These are phyloP conservation scores for Diplazon laetatorius DNA, from an alignment of 2,888 invertebrate genomes.

Conservation along the genomic window DNA sequence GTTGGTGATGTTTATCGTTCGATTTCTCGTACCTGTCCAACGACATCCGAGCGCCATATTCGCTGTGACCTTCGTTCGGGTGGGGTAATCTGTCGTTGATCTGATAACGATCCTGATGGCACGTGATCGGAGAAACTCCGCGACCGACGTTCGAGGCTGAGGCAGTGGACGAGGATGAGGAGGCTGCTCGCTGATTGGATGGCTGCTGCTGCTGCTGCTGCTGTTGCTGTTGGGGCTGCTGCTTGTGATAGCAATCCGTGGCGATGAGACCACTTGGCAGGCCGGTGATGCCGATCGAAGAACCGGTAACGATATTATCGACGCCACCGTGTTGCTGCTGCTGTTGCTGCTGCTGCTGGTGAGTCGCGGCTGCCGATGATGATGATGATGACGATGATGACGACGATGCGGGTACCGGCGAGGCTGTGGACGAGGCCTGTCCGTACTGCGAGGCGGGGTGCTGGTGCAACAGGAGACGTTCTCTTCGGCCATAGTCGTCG, in stretches of 20 bases:
- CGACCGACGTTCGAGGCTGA: constrained; percentile 62
- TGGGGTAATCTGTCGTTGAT: constrained; percentile 84
- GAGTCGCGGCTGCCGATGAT: constrained; percentile 72
- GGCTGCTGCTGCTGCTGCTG: constrained; percentile 82
- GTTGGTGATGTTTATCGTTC: constrained; percentile 70
- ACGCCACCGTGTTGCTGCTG: constrained; percentile 78
- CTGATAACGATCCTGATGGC: constrained; percentile 60
- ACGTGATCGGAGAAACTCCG: constrained; percentile 79
- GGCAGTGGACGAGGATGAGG: constrained; percentile 68
- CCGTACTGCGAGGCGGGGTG: constrained; percentile 79
- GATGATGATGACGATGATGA: constrained; percentile 78
- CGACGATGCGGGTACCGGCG: constrained; percentile 69
- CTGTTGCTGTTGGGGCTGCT: constrained; percentile 62
- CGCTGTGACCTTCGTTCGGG: constrained; percentile 81
- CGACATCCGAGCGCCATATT: constrained; percentile 71
- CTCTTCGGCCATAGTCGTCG: constrained; percentile 83
- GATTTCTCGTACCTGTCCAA: constrained; percentile 74
- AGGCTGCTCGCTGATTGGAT: constrained; percentile 83
- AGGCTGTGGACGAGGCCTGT: constrained; percentile 70
- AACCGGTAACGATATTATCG: constrained; percentile 71
- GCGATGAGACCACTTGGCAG: constrained; percentile 74
- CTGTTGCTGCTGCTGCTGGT: constrained; percentile 69
- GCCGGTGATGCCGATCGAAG: constrained; percentile 75
- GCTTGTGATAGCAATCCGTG: constrained; percentile 83
- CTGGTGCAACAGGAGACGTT: constrained; percentile 82